Base-by-base conservation (phyloP, 2,113 vertebrate species). In the Proterorhinus semilunaris region DNA sequence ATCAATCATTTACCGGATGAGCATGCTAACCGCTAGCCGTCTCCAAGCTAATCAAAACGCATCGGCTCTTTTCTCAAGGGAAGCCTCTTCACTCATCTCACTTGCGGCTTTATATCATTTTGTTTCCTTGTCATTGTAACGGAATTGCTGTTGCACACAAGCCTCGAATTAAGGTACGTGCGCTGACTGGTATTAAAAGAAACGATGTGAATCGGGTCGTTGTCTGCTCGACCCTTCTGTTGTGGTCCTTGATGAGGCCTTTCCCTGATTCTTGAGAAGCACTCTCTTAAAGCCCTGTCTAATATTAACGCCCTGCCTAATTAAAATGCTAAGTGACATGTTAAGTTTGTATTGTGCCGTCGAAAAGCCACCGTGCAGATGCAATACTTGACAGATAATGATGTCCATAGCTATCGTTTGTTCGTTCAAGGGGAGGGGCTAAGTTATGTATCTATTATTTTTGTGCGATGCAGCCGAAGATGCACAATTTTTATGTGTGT, bases 241-340 rank as follows among this genome's bases (percentile, higher is more conserved):
- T 76, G 68, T 79, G 46, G 64, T 63, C 44, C 57, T 36, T 36
- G 3, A 54, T 10, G 7, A 54, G 88, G 87, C 87, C 86, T 87
- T 75, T 69, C 21, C 53, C 15, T 55, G 50, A 67, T 48, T 44
- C 62, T 59, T 70, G 9, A 52, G 53, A 69, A 59, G 66, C 10
- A 21, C 52, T 69, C 8, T 15, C 48, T 10, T 6, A 36, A 10
- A 5, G 8, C 16, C 10, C 43, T 6, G 45, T 0, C 2, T 5
- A 0, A 36, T 36, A 36, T 36, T 36, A 36, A 36, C 27, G 27
- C 27, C 27, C 1, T 3, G 27, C 27, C 3, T 36, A 36, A 36
- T 36, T 36, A 3, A 36, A 43, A 62, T 6, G 0, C 45, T 21
- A 16, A 5, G 7, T 8, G 2, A 8, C 3, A 44, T 47, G 17